Base-by-base conservation (phyloP, 2,888 invertebrate species). In the Cephus spinipes region DNA sequence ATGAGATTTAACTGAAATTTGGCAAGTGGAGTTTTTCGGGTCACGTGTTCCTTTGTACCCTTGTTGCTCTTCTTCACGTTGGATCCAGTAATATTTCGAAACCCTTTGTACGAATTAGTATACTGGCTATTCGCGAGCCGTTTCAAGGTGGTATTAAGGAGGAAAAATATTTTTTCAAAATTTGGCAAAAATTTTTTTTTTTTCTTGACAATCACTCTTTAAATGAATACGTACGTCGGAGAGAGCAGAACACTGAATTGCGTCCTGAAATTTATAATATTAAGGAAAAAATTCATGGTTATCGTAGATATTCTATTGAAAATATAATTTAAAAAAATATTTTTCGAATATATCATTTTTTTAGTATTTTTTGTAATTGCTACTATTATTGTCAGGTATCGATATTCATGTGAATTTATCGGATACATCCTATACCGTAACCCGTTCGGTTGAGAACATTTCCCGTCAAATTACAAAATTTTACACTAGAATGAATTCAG, bases 81-180 rank as follows among this genome's bases (percentile, higher is more conserved):
- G 78, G 79, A 83, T 32, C 83, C 81, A 80, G 84, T 83, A 80
- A 84, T 83, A 84, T 84, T 85, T 84, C 81, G 83, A 82, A 81
- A 81, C 77, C 77, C 80, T 77, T 79, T 68, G 73, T 73, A 76
- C 79, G 82, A 83, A 85, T 85, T 84, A 83, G 82, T 84, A 83
- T 81, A 81, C 85, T 80, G 77, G 80, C 81, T 84, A 85, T 84
- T 85, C 83, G 84, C 82, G 84, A 84, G 81, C 76, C 76, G 73
- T 74, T 73, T 77, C 74, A 79, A 73, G 71, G 36, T 9, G 30
- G 3, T 71, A 71, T 30, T 31, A 12, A 31, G 77, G 68, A 79
- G 73, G 77, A 77, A 79, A 75, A 79, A 69, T 11, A 31, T n/a
- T n/a, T 69, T 31, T 69, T 31, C 12, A 31, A 69, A 69, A 69